Evolutionary conservation across 2,888 invertebrate genomes (phyloP).

Genomic region (Drosophila engyochracea): DNA sequence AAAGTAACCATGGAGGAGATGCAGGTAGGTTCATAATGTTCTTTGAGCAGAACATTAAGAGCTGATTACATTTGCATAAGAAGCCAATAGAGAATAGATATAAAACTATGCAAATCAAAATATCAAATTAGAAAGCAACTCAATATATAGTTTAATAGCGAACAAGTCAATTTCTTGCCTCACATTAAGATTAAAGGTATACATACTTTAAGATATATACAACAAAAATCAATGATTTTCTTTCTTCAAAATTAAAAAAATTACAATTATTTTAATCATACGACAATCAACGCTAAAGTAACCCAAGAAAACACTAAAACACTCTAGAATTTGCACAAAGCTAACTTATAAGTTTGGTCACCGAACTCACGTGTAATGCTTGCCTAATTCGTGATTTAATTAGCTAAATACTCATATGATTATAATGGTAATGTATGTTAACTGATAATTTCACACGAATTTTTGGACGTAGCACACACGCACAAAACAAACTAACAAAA

Average conservation of each 20-base stretch:
- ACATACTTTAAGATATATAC: background rate
- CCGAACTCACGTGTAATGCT: slow-evolving; percentile 22
- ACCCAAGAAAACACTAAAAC: slow-evolving; percentile 1
- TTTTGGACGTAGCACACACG: slow-evolving; percentile 48
- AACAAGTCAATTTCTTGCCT: background rate
- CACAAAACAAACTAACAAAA: slow-evolving; percentile 3
- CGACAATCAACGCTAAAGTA: background rate
- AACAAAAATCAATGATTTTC: background rate
- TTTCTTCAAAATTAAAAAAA: background rate
- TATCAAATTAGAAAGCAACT: background rate
- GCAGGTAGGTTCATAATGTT: slow-evolving; percentile 10
- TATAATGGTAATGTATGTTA: slow-evolving; percentile 48
- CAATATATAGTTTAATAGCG: background rate
- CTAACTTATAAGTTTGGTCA: slow-evolving; percentile 12
- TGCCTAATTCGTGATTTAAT: slow-evolving; percentile 40
- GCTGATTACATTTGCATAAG: background rate
- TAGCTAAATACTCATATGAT: slow-evolving; percentile 9
- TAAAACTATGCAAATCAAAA: background rate
- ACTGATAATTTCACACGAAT: slow-evolving; percentile 34
- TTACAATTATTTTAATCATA: background rate
- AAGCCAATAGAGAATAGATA: background rate
- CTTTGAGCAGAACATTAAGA: background rate
- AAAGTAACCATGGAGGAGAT: slow-evolving; percentile 13
- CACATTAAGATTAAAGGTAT: background rate
- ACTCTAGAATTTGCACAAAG: slow-evolving; percentile 30